Conservation (phyloP, 92 coral and sea anemone species). For the Chrysogorgia sp. region DNA sequence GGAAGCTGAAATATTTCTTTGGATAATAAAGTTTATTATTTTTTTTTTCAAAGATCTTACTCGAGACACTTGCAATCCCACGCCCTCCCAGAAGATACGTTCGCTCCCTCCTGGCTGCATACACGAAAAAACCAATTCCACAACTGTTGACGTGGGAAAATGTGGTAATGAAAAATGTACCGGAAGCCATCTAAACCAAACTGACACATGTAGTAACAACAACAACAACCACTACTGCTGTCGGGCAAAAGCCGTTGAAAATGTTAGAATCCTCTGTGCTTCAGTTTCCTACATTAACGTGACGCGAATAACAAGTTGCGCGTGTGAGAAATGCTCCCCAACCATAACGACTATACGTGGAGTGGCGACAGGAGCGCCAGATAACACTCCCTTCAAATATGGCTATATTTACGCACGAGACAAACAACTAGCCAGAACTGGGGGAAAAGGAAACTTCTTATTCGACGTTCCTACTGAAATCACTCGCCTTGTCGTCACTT, state of each 20-base stretch:
- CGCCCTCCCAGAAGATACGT: background rate
- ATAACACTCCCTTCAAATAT: slow-evolving; percentile 35
- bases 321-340: slow-evolving; percentile 38
- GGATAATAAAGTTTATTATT: background rate
- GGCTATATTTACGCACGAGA: slow-evolving; percentile 34
- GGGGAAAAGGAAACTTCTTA: slow-evolving; percentile 32
- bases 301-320: slow-evolving; percentile 27
- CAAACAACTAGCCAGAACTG: slow-evolving; percentile 23
- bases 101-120: slow-evolving; percentile 56
- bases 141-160: slow-evolving; percentile 38
- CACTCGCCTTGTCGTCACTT: slow-evolving; percentile 46
- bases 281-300: slow-evolving; percentile 7
- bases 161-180: slow-evolving; percentile 41
- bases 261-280: slow-evolving; percentile 27
- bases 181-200: background rate
- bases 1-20: too few relatives aligned
- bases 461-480: slow-evolving; percentile 19
- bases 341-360: slow-evolving; percentile 15
- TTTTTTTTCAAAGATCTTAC: slow-evolving; percentile 4
- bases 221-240: slow-evolving; percentile 50
- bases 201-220: slow-evolving; percentile 1
- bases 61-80: slow-evolving; percentile 45
- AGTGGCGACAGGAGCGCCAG: slow-evolving; percentile 48
- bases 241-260: background rate
- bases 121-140: slow-evolving; percentile 29